A percentile compares a stretch with the other conserved stretches of the same genome.
Conservation (phyloP, 2,888 invertebrate genomes). For the Nephrotoma flavescens region DNA sequence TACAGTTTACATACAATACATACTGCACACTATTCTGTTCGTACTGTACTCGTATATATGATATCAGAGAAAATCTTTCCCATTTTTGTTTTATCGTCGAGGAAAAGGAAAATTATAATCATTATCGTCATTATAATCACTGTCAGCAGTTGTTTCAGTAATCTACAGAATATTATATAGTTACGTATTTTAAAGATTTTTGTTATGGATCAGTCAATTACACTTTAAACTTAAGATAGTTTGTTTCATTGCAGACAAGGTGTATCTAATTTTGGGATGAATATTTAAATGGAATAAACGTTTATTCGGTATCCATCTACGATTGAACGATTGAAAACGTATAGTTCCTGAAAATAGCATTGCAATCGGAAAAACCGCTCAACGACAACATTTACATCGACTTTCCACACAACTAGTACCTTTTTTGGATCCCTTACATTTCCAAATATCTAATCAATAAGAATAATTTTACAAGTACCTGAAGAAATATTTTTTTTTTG, state of each 20-base stretch:
- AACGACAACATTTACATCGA: no score
- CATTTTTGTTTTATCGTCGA: not conserved
- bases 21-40: not conserved
- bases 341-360: no score
- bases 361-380: no score
- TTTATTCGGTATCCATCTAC: no score
- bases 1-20: not conserved
- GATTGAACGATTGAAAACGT: no score
- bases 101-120: not conserved
- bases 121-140: not conserved
- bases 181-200: no score
- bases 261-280: no score
- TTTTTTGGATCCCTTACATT: not conserved
- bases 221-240: not conserved
- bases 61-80: not conserved
- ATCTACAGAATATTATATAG: not conserved
- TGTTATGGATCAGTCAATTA: not conserved
- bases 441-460: not conserved
- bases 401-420: no score
- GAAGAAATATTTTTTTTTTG: not conserved
- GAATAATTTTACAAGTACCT: not conserved
- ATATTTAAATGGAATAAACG: no score
- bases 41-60: not conserved
- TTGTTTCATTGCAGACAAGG: not conserved
- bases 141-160: not conserved